Conservation (phyloP, 2,888 invertebrate genomes). For the Eumacrocentrus americanus region DNA sequence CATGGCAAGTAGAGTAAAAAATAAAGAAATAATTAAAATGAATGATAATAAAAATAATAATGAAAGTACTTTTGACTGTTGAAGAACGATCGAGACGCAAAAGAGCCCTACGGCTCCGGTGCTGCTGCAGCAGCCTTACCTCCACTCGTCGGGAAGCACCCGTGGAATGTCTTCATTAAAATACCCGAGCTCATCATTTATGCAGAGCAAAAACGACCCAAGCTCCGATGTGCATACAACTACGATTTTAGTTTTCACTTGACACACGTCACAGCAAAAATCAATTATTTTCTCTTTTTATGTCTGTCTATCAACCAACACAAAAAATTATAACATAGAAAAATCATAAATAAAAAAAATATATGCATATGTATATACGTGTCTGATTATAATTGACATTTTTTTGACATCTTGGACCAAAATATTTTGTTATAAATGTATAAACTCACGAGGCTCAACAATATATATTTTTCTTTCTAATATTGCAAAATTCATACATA, state of each 20-base stretch:
- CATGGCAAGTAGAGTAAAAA: not conserved
- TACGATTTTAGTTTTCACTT: conserved; percentile 30
- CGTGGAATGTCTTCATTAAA: conserved; percentile 58
- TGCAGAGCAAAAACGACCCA: conserved; percentile 56
- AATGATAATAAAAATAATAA: not conserved
- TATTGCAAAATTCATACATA: too few species aligned
- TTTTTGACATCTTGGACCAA: too few species aligned
- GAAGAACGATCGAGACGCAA: not conserved
- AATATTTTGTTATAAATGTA: not conserved
- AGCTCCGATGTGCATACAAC: conserved; percentile 21
- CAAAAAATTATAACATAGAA: too few species aligned
- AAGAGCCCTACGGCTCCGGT: not conserved
- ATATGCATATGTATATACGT: too few species aligned
- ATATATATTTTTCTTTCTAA: not conserved
- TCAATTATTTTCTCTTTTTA: too few species aligned
- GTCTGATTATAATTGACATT: too few species aligned
- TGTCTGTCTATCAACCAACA: too few species aligned
- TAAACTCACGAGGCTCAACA: not conserved
- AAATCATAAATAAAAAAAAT: not conserved
- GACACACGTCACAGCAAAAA: conserved; percentile 8
- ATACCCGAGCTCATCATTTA: conserved; percentile 57
- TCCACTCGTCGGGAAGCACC: conserved; percentile 42
- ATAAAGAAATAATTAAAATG: not conserved
- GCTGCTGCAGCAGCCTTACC: conserved; percentile 18
- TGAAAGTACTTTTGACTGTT: too few species aligned